These are phyloP conservation scores for Tipula confusa DNA, from an alignment of 2,888 invertebrate species.

Conservation along the genomic window DNA sequence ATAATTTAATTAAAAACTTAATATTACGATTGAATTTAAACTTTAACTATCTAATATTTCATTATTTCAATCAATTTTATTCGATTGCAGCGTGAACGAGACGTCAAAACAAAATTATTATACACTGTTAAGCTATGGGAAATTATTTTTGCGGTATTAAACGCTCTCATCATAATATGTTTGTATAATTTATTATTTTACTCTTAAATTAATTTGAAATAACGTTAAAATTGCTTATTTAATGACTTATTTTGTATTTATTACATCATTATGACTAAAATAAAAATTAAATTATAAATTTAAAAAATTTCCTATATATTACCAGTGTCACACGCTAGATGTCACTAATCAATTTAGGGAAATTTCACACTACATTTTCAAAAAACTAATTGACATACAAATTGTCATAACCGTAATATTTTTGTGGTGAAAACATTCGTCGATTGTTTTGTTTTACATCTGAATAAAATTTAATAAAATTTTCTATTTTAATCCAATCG, in stretches of 20 bases:
- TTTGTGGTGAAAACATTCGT: background rate
- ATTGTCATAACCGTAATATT: background rate
- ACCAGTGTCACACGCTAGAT: background rate
- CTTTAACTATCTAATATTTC: background rate
- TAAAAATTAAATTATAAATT: background rate
- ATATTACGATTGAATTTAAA: background rate
- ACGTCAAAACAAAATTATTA: background rate
- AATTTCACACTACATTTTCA: background rate
- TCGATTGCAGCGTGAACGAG: background rate
- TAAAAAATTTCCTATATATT: background rate
- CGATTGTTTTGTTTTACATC: background rate
- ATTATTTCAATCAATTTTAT: background rate
- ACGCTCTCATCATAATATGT: background rate
- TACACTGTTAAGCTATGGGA: background rate
- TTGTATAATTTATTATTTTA: background rate
- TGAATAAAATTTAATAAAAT: background rate
- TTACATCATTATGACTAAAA: background rate
- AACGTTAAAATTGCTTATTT: background rate
- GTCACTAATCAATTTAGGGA: background rate
- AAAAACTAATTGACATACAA: background rate
- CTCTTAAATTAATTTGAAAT: background rate
- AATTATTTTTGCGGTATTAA: background rate
- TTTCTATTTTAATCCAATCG: background rate
- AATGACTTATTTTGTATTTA: background rate
- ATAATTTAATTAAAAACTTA: background rate